These are phyloP conservation scores for Ichneumoninae sp. DNA, from an alignment of 2,888 invertebrate species.

Conservation along the genomic window DNA sequence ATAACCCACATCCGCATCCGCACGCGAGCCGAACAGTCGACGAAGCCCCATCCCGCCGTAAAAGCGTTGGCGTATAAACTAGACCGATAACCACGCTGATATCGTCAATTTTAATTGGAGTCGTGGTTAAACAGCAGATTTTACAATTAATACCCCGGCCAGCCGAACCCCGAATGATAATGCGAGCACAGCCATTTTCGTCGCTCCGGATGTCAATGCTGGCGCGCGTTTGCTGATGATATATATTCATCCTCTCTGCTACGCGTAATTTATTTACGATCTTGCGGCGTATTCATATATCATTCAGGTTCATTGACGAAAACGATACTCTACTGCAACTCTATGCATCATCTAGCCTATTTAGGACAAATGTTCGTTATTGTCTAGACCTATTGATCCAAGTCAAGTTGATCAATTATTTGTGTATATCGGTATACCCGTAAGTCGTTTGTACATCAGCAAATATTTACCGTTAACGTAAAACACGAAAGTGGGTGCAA, in stretches of 20 bases:
- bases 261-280: slow-evolving; percentile 70
- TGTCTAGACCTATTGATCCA: not conserved
- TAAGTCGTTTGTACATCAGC: no score
- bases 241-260: slow-evolving; percentile 68
- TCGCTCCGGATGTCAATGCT: not conserved
- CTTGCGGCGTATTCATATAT: slow-evolving; percentile 58
- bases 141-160: slow-evolving; percentile 60
- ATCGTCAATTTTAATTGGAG: slow-evolving; percentile 38
- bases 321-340: not conserved
- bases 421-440: not conserved
- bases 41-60: not conserved
- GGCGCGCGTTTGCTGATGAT: slow-evolving; percentile 53
- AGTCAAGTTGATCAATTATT: not conserved
- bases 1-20: not conserved
- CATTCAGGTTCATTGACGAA: slow-evolving; percentile 2
- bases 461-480: not conserved
- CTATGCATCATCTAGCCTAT: not conserved
- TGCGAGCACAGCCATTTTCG: slow-evolving; percentile 21
- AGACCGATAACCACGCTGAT: not conserved
- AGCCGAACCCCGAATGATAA: slow-evolving; percentile 56
- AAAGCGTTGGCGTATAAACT: not conserved
- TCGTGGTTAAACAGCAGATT: slow-evolving; percentile 52
- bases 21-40: not conserved
- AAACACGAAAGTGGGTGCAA: not conserved
- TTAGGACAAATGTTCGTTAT: not conserved